Evolutionary conservation across 1,140 invertebrate species (phyloP).

Genomic region (Coenobita brevimanus): DNA sequence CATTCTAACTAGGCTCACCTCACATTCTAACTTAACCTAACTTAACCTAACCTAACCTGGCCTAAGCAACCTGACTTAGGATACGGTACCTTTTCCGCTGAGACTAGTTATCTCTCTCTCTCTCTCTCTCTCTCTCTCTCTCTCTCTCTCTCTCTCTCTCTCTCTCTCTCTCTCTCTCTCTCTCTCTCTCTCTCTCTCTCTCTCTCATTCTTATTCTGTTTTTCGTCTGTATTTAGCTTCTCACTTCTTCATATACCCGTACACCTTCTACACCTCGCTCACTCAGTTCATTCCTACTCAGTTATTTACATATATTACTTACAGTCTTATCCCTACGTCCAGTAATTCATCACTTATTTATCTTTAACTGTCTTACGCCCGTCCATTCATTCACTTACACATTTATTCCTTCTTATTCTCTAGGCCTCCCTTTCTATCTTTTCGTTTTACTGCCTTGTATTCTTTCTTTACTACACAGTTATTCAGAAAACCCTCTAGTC

Average conservation of each 20-base stretch:
- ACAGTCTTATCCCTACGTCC: too few species aligned
- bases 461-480: too few species aligned
- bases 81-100: too few species aligned
- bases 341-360: neutral
- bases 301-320: neutral
- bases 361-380: neutral
- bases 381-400: too few species aligned
- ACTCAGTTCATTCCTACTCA: neutral
- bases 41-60: too few species aligned
- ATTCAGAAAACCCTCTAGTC: too few species aligned
- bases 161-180: slow-evolving; percentile 19
- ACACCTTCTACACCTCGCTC: neutral
- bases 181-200: neutral
- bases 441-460: too few species aligned
- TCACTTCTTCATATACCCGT: neutral
- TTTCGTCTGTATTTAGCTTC: neutral
- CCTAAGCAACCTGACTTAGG: too few species aligned
- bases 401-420: neutral
- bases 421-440: neutral
- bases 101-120: neutral
- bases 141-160: neutral
- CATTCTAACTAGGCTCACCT: too few species aligned
- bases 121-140: neutral
- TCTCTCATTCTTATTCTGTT: neutral
- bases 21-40: too few species aligned